A percentile compares a stretch with the other conserved stretches of the same genome.
These are phyloP conservation scores for Phyto melanocephala DNA, from an alignment of 2,888 invertebrate species.

Conservation along the genomic window DNA sequence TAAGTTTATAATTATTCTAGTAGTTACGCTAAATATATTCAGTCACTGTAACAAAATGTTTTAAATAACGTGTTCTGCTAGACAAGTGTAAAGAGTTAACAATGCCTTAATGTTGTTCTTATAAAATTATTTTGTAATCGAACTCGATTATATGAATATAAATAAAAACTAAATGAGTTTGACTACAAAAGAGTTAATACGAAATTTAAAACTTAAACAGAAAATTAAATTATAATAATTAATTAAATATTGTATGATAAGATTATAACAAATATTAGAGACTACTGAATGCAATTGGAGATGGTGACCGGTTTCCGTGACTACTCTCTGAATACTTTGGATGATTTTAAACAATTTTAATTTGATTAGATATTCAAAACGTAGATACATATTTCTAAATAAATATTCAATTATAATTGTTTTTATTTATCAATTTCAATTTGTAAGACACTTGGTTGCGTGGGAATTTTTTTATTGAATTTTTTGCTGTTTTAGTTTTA, in stretches of 20 bases:
- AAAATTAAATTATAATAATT: too few species aligned
- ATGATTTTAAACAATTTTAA: conserved; percentile 38
- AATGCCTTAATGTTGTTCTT: neutral
- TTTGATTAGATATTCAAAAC: conserved; percentile 15
- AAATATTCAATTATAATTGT: neutral
- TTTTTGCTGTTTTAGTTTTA: conserved; percentile 1
- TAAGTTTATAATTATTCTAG: neutral
- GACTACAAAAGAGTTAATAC: too few species aligned
- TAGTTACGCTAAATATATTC: conserved; percentile 14
- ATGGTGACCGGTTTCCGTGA: neutral
- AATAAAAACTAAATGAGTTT: neutral
- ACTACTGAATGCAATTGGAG: neutral
- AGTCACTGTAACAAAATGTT: conserved; percentile 11
- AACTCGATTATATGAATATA: conserved; percentile 10
- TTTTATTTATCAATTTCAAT: conserved; percentile 1
- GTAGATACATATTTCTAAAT: neutral
- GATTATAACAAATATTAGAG: neutral
- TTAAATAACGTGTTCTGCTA: neutral
- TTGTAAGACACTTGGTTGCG: conserved; percentile 10
- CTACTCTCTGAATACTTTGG: neutral
- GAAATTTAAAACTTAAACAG: too few species aligned
- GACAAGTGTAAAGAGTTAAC: neutral
- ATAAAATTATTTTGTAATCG: conserved; percentile 37
- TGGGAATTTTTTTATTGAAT: conserved; percentile 31
- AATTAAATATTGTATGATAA: too few species aligned